Evolutionary conservation across 2,888 invertebrate species (phyloP), one percentile per base, ranked within the genome.

Genomic region (Dichetophora obliterata): DNA sequence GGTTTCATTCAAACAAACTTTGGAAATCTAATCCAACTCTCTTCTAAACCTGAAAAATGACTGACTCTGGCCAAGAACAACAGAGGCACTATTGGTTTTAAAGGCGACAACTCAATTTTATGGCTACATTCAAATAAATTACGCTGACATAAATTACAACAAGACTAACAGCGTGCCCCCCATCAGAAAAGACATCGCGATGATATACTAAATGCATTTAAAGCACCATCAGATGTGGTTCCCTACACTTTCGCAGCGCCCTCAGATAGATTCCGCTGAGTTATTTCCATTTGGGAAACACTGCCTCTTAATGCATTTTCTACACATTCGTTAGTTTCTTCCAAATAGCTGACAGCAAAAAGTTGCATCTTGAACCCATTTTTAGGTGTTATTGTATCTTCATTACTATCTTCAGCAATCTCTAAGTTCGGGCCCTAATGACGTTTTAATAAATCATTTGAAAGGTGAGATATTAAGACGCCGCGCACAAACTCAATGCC

Each of bases 361-460:
- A 54, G 54, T 11, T 54, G 70, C 52, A 69, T 52, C 52, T 34
- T 34, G n/a, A 72, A 50, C 61, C 27, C 72, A 72, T 72, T 72
- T 72, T 61, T n/a, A 61, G 5, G 72, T 43, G 48, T 61, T 72
- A 61, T 66, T 75, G 34, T 59, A 19, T 75, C 75, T 66, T 75
- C 66, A 75, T 75, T 75, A 75, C 75, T 34, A 24, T 37, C 68
- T 75, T 57, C 68, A 37, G 68, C 50, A 22, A 27, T 63, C 63
- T 63, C 63, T 31, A 52, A 83, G 81, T 82, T 84, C 83, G 86
- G 82, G 84, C 84, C 84, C 86, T 86, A 87, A 87, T 87, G 86
- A 87, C 87, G 86, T 85, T 83, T 85, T 83, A 87, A 87, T 87
- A 87, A 87, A 87, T 87, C 86, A 87, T 86, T 86, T 82, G 86